A percentile compares a stretch with the other conserved stretches of the same genome.
Evolutionary conservation across 2,113 vertebrate genomes (phyloP).

Genomic region (Sprattus sprattus): DNA sequence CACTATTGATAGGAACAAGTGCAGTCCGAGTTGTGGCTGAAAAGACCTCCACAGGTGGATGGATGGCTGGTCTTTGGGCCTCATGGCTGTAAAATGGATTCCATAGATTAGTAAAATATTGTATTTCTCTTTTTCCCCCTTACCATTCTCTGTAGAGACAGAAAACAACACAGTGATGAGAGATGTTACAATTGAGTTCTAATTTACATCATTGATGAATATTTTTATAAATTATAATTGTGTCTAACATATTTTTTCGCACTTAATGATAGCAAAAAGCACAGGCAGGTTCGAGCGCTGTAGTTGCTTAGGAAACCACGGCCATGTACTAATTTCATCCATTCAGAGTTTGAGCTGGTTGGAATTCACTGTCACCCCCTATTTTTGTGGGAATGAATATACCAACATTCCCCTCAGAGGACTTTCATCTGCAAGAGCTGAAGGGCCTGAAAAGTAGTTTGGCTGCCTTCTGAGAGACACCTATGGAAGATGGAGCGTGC

Average conservation of each 20-base stretch:
- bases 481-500: background rate
- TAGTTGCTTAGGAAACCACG: background rate
- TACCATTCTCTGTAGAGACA: background rate
- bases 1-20: background rate
- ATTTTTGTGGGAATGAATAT: background rate
- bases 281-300: background rate
- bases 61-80: background rate
- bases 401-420: background rate
- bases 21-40: background rate
- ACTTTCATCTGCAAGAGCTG: background rate
- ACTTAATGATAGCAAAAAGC: too few species aligned
- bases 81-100: background rate
- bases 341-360: background rate
- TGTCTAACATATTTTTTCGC: too few species aligned
- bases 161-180: background rate
- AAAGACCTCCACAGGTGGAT: background rate
- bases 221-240: too few species aligned
- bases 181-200: too few species aligned
- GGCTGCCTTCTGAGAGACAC: background rate
- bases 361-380: background rate
- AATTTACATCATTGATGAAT: too few species aligned
- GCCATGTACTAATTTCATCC: background rate
- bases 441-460: background rate
- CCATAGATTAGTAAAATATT: background rate
- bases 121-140: background rate